Percentiles rank a stretch among this genome's conserved stretches.
Conservation (phyloP, 2,113 vertebrate genomes). For the Phalacrocorax carbo region DNA sequence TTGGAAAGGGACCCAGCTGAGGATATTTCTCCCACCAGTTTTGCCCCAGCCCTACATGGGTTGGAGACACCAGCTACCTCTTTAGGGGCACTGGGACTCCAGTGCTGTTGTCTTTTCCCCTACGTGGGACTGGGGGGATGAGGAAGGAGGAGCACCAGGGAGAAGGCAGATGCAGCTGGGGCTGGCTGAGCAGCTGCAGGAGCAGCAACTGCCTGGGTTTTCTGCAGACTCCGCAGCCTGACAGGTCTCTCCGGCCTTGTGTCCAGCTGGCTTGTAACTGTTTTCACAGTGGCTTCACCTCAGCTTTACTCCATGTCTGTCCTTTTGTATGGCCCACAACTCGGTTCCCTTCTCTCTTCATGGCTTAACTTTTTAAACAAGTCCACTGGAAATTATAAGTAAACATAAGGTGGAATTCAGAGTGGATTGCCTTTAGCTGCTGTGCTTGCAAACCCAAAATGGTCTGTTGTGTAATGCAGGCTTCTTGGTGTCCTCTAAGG, state of each 20-base stretch:
- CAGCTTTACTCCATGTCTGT: background rate
- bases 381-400: background rate
- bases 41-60: background rate
- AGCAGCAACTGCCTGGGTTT: background rate
- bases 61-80: background rate
- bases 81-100: rapidly evolving
- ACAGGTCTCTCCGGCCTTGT: background rate
- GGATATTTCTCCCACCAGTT: background rate
- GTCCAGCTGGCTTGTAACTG: background rate
- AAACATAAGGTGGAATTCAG: background rate
- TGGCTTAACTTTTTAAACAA: background rate
- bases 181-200: background rate
- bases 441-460: background rate
- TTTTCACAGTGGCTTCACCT: background rate
- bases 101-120: background rate
- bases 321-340: background rate
- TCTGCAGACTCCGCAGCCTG: background rate
- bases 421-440: background rate
- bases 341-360: background rate
- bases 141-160: background rate
- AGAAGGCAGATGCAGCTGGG: background rate
- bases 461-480: background rate
- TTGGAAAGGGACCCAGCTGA: background rate
- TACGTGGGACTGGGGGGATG: rapidly evolving
- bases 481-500: background rate